A percentile compares a stretch with the other conserved stretches of the same genome.
These are phyloP conservation scores for Ginglymostoma cirratum DNA, from an alignment of 2,113 vertebrate species.

Conservation along the genomic window DNA sequence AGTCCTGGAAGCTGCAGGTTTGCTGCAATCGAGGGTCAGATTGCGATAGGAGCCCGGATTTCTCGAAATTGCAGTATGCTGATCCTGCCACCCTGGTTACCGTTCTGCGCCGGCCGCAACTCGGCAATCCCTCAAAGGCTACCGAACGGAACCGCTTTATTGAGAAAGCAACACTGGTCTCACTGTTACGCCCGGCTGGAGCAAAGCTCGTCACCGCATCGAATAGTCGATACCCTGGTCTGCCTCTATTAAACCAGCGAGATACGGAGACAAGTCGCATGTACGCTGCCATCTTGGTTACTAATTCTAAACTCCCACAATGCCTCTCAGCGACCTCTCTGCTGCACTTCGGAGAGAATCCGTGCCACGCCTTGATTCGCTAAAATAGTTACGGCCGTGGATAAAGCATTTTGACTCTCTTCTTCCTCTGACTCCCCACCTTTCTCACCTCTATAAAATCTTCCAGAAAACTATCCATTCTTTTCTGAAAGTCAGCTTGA, in stretches of 20 bases:
- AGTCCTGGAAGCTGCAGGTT: conserved; percentile 42
- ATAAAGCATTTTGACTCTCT: no score
- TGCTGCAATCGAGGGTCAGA: conserved; percentile 36
- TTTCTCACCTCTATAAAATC: no score
- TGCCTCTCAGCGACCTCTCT: neutral
- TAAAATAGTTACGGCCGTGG: neutral
- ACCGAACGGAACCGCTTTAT: neutral
- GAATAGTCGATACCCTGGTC: neutral
- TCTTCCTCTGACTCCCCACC: no score
- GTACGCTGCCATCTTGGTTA: conserved; percentile 7
- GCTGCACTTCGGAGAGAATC: neutral
- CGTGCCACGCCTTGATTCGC: neutral
- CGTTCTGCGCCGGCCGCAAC: neutral
- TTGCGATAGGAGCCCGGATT: conserved; percentile 5
- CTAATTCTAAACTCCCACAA: neutral
- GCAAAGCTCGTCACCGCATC: neutral
- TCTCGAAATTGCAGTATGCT: conserved; percentile 38
- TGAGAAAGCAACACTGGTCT: neutral
- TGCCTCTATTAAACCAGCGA: neutral
- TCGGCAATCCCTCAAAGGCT: neutral
- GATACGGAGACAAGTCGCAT: neutral
- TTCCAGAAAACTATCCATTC: neutral
- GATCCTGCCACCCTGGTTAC: neutral
- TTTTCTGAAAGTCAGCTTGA: neutral
- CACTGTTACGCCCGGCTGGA: neutral